These are phyloP conservation scores for Pseudorectes ferrugineus DNA, from an alignment of 2,113 vertebrate genomes.

Conservation along the genomic window DNA sequence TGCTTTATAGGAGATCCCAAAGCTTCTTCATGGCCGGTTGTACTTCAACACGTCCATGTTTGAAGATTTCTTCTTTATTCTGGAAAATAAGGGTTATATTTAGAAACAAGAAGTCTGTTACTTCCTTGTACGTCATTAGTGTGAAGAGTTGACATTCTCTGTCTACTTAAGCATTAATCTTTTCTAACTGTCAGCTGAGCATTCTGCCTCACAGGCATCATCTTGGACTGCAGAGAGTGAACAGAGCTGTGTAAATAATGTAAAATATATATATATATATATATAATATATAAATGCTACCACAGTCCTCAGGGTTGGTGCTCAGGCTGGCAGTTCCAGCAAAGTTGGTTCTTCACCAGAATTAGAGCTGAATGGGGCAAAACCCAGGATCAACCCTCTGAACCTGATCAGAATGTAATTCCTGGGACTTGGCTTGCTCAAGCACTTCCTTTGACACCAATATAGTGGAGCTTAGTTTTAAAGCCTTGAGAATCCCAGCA, in stretches of 20 bases:
- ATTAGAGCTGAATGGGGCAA: background rate
- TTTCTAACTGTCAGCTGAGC: background rate
- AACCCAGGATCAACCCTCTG: background rate
- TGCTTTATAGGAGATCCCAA: background rate
- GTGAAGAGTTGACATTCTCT: background rate
- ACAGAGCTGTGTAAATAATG: background rate
- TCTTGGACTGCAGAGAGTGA: background rate
- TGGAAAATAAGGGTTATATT: background rate
- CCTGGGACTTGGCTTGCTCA: background rate
- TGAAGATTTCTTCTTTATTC: background rate
- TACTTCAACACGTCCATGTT: rapidly evolving
- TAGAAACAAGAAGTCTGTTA: background rate
- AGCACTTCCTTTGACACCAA: background rate
- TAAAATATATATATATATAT: background rate
- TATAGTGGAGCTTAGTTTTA: background rate
- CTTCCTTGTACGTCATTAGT: background rate
- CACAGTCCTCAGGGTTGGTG: background rate
- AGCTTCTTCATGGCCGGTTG: background rate
- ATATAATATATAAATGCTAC: background rate
- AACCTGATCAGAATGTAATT: background rate
- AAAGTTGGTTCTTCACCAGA: background rate
- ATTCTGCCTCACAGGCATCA: background rate
- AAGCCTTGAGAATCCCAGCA: background rate
- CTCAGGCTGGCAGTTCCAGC: background rate
- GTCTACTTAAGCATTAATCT: background rate